Conservation (phyloP, 2,888 invertebrate species). For the Germaria angustata region DNA sequence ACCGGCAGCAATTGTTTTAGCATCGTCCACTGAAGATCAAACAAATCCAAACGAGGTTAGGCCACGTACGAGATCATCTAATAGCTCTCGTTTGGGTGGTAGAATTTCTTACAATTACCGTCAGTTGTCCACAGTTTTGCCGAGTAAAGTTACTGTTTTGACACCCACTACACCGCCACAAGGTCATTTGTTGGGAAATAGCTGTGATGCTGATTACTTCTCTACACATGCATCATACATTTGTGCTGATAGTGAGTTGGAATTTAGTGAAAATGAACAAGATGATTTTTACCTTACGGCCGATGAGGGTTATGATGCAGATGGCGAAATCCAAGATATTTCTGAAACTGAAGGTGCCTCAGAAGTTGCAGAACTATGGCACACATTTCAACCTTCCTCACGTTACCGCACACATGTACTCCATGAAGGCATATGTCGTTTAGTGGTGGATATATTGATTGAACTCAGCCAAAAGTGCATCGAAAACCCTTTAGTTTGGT, state of each 20-base stretch:
- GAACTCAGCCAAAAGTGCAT: conserved; percentile 76
- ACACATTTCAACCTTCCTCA: conserved; percentile 76
- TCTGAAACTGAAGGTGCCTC: conserved; percentile 76
- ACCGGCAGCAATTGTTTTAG: conserved; percentile 69
- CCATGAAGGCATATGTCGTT: conserved; percentile 77
- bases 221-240: conserved; percentile 76
- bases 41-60: conserved; percentile 58
- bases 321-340: conserved; percentile 78
- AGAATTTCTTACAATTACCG: conserved; percentile 54
- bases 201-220: conserved; percentile 76
- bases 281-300: conserved; percentile 77
- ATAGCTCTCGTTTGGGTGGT: conserved; percentile 55
- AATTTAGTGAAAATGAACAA: conserved; percentile 78
- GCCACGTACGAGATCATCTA: conserved; percentile 71
- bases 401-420: conserved; percentile 77
- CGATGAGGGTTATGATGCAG: conserved; percentile 80
- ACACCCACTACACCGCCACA: conserved; percentile 69
- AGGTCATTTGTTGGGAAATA: conserved; percentile 73
- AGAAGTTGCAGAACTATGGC: conserved; percentile 72
- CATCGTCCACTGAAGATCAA: conserved; percentile 54
- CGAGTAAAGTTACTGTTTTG: conserved; percentile 72
- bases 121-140: conserved; percentile 67
- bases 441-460: conserved; percentile 78
- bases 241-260: conserved; percentile 77
- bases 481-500: conserved; percentile 76